phyloP scores from a whole-genome alignment of 2,113 vertebrate species.

The Lathamus discolor region DNA sequence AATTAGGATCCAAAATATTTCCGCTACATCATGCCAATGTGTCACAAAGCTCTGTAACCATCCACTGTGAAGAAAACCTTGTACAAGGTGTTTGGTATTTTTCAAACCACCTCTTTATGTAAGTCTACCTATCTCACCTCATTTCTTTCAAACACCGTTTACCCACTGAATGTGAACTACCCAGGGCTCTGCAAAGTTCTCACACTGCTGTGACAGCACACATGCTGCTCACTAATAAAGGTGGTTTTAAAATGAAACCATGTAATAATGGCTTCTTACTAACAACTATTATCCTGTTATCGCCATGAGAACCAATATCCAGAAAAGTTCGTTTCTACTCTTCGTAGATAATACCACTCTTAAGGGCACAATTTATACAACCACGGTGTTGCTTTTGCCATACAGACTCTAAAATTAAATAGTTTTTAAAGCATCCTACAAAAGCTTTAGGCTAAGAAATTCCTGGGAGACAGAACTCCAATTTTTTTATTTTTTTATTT shows the following conservation, averaged over 20 bases:
- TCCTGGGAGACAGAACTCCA: accelerated
- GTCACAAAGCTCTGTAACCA: neutral
- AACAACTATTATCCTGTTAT: neutral
- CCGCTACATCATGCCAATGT: neutral
- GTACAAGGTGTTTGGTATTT: neutral
- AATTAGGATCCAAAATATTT: neutral
- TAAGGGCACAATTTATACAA: neutral
- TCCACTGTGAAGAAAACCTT: neutral
- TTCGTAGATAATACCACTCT: neutral
- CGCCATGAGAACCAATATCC: neutral
- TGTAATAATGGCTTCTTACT: neutral
- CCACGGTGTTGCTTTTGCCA: accelerated
- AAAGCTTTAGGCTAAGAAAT: neutral
- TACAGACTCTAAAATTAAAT: neutral
- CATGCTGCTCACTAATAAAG: neutral
- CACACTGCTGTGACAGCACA: neutral
- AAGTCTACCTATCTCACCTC: neutral
- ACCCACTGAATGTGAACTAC: neutral
- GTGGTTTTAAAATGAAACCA: neutral
- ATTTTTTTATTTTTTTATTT: too few species aligned
- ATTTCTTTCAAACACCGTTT: neutral
- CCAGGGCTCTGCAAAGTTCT: neutral
- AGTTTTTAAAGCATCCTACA: neutral
- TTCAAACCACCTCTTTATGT: neutral
- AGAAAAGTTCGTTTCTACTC: neutral